A percentile compares a stretch with the other conserved stretches of the same genome.
Conservation (phyloP, 1,140 invertebrate species). For the Drosophila nigrodunni region DNA sequence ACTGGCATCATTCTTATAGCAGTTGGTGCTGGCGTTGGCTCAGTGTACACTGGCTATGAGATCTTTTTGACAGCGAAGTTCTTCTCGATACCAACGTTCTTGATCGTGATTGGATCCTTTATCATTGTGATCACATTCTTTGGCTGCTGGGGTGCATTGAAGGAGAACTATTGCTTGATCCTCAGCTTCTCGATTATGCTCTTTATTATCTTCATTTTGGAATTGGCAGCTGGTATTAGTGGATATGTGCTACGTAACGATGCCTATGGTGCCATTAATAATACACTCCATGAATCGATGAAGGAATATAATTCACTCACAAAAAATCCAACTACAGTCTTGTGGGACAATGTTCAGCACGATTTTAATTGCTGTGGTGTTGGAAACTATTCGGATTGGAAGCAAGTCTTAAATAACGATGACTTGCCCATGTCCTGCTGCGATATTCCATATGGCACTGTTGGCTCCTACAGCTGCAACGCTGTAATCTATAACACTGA, state of each 20-base stretch:
- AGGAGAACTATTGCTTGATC: conserved; percentile 93
- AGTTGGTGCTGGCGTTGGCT: conserved; percentile 88
- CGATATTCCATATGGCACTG: conserved; percentile 80
- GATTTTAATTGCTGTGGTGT: conserved; percentile 92
- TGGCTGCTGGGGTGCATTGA: conserved; percentile 94
- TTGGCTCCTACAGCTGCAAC: conserved; percentile 85
- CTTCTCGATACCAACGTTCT: conserved; percentile 89
- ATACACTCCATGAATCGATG: conserved; percentile 86
- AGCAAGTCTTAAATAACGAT: conserved; percentile 13
- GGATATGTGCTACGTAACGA: conserved; percentile 90
- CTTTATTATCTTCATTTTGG: conserved; percentile 91
- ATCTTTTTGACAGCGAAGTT: conserved; percentile 87
- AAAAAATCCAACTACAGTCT: conserved; percentile 79
- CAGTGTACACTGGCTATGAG: conserved; percentile 88
- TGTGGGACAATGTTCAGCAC: conserved; percentile 88
- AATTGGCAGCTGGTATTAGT: conserved; percentile 92
- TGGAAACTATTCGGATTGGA: conserved; percentile 87
- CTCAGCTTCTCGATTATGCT: conserved; percentile 91
- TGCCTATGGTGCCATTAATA: conserved; percentile 85
- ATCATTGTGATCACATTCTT: conserved; percentile 93
- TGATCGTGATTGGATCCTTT: conserved; percentile 91
- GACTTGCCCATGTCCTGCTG: conserved; percentile 89
- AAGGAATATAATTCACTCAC: conserved; percentile 84
- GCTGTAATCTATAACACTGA: conserved; percentile 41
- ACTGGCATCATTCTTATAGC: conserved; percentile 89